Base-by-base conservation (phyloP, 2,888 invertebrate genomes). In the Dasysyrphus albostriatus region DNA sequence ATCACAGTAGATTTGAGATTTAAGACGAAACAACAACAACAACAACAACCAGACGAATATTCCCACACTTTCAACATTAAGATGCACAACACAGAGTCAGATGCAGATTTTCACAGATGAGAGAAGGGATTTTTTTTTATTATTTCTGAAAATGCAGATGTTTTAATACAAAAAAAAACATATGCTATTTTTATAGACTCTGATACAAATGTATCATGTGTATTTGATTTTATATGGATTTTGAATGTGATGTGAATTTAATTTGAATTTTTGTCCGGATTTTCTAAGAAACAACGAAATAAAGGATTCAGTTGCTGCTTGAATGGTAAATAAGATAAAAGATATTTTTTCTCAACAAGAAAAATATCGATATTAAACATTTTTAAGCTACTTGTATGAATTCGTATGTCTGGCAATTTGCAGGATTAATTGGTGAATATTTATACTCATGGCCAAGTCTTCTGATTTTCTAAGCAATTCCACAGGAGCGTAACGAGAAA, bases 61-160 rank as follows among this genome's bases (percentile, higher is more conserved):
- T 67, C 67, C 67, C 67, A 67, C 67, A 49, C 67, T 67, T 61
- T 61, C 12, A 44, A 32, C n/a, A 63, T 44, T 10, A 58, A 58
- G 34, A 32, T 44, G 9, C 16, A 24, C 14, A 54, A 29, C 10
- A 56, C 32, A 37, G 1, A 24, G 5, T 9, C 47, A 47, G 47
- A 65, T 63, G 63, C 47, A 65, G 65, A 65, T 65, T 65, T 65
- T 65, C 47, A 65, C 47, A 47, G 47, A 65, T 16, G 47, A 32
- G 16, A 7, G 32, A 34, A 19, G 47, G 5, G 16, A 29, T 39
- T 39, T 34, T 1, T 16, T 0, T 19, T 32, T 4, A 3, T 29
- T 42, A 12, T 16, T 47, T 58, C 37, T 34, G 58, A 58, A 58
- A 56, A 37, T 34, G 32, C 63, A 63, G 63, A 63, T 63, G 63